Evolutionary conservation across 2,888 invertebrate genomes (phyloP).

Genomic region (Chaitophorus viminalis): DNA sequence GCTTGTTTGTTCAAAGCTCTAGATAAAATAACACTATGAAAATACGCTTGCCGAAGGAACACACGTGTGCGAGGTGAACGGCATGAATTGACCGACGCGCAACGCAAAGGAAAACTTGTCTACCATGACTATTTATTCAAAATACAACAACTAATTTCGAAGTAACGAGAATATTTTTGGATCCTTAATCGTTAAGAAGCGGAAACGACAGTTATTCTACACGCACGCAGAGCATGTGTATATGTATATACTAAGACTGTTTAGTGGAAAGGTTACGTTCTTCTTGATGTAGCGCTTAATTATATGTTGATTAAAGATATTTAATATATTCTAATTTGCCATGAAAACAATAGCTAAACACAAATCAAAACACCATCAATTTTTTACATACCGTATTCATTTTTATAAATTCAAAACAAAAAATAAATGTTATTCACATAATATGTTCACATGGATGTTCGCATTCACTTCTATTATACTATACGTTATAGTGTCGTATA

Average conservation of each 20-base stretch:
- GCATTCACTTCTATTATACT: too few relatives aligned
- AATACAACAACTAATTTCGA: conserved; percentile 12
- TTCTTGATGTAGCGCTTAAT: not conserved
- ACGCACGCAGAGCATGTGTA: not conserved
- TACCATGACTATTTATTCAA: conserved; percentile 15
- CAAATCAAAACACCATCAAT: too few relatives aligned
- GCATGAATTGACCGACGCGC: conserved; percentile 1
- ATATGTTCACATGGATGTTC: too few relatives aligned
- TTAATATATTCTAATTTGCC: not conserved
- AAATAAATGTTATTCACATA: too few relatives aligned
- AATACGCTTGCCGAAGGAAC: not conserved
- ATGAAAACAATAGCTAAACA: too few relatives aligned
- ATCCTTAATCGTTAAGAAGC: not conserved
- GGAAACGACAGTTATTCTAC: conserved; percentile 24
- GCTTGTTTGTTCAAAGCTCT: not conserved
- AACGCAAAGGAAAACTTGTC: not conserved
- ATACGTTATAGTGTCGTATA: too few relatives aligned
- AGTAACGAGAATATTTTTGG: conserved; percentile 22
- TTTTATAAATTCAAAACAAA: too few relatives aligned
- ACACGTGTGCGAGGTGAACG: conserved; percentile 20
- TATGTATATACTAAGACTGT: not conserved
- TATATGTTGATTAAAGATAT: not conserved
- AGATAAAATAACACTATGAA: not conserved
- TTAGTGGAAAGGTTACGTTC: not conserved
- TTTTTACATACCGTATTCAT: too few relatives aligned